Conservation (phyloP, 2,888 invertebrate genomes). For the Liposcelis brunnea region DNA sequence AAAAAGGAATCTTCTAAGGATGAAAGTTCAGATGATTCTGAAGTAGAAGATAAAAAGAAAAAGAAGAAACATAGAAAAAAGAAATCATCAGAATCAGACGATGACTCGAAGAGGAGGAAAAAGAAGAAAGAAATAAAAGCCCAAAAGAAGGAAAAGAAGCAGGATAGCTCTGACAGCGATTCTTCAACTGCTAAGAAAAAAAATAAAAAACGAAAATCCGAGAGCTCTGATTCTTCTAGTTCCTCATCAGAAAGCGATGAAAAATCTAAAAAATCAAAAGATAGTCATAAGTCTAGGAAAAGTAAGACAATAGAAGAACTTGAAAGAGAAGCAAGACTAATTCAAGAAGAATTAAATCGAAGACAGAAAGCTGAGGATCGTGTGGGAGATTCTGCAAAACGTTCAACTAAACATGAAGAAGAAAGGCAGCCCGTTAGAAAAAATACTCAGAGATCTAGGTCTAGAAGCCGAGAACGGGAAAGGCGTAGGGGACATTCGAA, state of each 20-base stretch:
- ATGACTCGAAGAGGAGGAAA: too few species aligned
- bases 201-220: too few species aligned
- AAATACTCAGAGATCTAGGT: too few species aligned
- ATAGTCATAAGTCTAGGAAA: background rate
- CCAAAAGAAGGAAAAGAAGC: background rate
- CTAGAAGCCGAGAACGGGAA: too few species aligned
- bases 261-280: conserved; percentile 2
- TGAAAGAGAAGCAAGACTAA: conserved; percentile 1
- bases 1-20: conserved; percentile 12
- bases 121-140: too few species aligned
- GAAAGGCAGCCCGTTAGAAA: background rate
- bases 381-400: background rate
- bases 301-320: conserved; percentile 2
- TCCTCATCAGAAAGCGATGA: background rate
- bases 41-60: background rate
- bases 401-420: background rate
- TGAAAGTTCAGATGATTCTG: conserved; percentile 8
- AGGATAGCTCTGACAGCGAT: background rate
- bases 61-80: too few species aligned
- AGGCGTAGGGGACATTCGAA: too few species aligned
- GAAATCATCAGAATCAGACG: too few species aligned
- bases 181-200: too few species aligned
- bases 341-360: conserved; percentile 3
- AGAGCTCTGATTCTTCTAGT: background rate
- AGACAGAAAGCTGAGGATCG: background rate